phyloP scores from a whole-genome alignment of 2,797 vertebrate genomes.

The Danio jaintianensis region DNA sequence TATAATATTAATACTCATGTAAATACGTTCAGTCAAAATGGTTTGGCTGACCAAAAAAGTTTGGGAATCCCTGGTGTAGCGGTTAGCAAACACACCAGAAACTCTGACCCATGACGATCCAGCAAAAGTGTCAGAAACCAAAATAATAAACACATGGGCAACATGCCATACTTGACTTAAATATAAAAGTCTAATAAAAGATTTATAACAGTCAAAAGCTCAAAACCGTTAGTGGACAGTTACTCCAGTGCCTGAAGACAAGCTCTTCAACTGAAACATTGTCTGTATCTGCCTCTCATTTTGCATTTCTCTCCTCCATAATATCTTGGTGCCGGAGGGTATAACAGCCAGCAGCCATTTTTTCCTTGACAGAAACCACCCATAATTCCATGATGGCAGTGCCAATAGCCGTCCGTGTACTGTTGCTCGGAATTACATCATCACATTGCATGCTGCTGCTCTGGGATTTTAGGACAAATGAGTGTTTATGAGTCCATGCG shows the following conservation, averaged over 20 bases:
- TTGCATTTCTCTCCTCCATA: background rate
- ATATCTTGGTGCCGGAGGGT: constrained; percentile 12
- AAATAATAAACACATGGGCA: no score
- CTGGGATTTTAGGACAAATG: constrained; percentile 39
- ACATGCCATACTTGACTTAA: background rate
- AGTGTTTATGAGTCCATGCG: constrained; percentile 49
- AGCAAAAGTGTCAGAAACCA: no score
- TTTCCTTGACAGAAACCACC: constrained; percentile 70
- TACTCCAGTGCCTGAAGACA: background rate
- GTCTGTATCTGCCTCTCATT: constrained; percentile 33
- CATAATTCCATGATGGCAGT: constrained; percentile 59
- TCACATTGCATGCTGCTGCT: constrained; percentile 47
- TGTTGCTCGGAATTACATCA: constrained; percentile 72
- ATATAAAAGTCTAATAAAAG: no score
- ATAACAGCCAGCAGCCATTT: background rate
- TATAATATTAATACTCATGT: no score
- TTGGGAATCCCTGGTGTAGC: no score
- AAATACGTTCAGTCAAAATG: no score
- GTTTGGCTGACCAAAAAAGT: no score
- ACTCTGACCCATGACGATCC: no score
- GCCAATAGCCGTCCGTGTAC: constrained; percentile 53
- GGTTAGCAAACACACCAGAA: no score
- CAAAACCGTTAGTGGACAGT: background rate
- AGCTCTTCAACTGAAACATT: constrained; percentile 27
- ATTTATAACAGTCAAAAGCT: background rate